phyloP scores from a whole-genome alignment of 1,140 invertebrate genomes.

The Apocrypta bakeri region DNA sequence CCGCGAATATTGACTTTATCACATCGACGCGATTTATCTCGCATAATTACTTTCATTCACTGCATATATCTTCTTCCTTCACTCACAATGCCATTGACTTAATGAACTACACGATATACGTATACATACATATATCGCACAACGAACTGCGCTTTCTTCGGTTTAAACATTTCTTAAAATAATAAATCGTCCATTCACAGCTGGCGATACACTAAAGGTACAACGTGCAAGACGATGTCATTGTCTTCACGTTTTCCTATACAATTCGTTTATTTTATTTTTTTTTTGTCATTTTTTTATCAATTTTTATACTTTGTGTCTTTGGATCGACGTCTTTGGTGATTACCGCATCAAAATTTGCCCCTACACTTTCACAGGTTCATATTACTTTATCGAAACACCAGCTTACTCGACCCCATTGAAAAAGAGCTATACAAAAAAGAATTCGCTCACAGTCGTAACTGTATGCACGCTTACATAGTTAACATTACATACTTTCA shows the following conservation, averaged over 20 bases:
- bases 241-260: constrained; percentile 9
- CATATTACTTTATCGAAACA: neutral
- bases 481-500: constrained; percentile 34
- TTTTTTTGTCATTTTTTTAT: constrained; percentile 6
- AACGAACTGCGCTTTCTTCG: constrained; percentile 15
- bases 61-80: neutral
- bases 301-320: constrained; percentile 49
- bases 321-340: constrained; percentile 66
- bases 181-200: constrained; percentile 43
- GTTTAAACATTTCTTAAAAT: constrained; percentile 40
- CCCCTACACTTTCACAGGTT: neutral
- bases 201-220: constrained; percentile 29
- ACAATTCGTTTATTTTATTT: constrained; percentile 8
- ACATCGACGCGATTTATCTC: constrained; percentile 37
- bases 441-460: constrained; percentile 19
- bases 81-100: constrained; percentile 42
- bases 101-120: constrained; percentile 23
- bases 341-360: constrained; percentile 43
- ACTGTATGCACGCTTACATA: neutral
- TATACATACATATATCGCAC: too few species aligned
- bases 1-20: constrained; percentile 50
- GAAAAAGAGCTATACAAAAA: constrained; percentile 36
- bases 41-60: constrained; percentile 38
- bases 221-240: neutral
- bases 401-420: neutral